phyloP scores from a whole-genome alignment of 2,888 invertebrate species.

The Dolichomitus sp. region DNA sequence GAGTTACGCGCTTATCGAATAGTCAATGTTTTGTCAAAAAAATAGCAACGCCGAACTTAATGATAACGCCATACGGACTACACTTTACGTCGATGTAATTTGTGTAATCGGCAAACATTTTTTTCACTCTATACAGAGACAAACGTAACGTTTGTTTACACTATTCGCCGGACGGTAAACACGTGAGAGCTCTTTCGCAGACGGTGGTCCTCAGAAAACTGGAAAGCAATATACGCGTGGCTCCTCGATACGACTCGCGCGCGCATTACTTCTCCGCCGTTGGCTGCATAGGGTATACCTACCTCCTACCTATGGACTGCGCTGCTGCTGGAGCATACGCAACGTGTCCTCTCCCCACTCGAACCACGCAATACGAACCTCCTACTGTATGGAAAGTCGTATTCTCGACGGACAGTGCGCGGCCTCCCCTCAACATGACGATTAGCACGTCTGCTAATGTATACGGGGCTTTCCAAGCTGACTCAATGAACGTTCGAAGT shows the following conservation, averaged over 20 bases:
- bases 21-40: slow-evolving; percentile 25
- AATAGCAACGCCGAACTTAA: background rate
- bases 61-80: background rate
- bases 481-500: background rate
- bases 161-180: slow-evolving; percentile 9
- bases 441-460: slow-evolving; percentile 10
- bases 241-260: slow-evolving; percentile 66
- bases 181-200: slow-evolving; percentile 43
- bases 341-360: slow-evolving; percentile 73
- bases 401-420: background rate
- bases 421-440: background rate
- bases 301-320: background rate
- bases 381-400: slow-evolving; percentile 33
- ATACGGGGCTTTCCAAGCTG: background rate
- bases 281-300: background rate
- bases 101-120: slow-evolving; percentile 7
- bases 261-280: slow-evolving; percentile 69
- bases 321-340: slow-evolving; percentile 62
- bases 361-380: background rate
- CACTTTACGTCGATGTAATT: background rate
- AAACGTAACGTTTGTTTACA: slow-evolving; percentile 24
- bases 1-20: background rate
- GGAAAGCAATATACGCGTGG: slow-evolving; percentile 76
- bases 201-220: slow-evolving; percentile 79
- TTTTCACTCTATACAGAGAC: slow-evolving; percentile 7